Evolutionary conservation across 2,797 vertebrate species (phyloP).

Genomic region (Parotocinclus haroldoi): DNA sequence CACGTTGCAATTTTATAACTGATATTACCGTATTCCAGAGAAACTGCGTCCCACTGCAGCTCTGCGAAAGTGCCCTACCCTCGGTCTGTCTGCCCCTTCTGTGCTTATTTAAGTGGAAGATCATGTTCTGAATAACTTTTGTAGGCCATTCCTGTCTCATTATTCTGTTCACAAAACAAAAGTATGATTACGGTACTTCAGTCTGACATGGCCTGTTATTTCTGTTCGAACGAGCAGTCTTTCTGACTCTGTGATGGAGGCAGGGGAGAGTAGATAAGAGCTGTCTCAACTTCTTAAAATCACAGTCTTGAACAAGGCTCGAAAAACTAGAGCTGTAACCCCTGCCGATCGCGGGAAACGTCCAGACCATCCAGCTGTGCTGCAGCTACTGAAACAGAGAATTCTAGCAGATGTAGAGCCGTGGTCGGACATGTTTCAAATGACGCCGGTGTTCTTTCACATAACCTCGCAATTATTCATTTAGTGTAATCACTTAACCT

Average conservation of each 20-base stretch:
- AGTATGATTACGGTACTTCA: constrained; percentile 37
- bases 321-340: constrained; percentile 16
- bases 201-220: constrained; percentile 36
- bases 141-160: constrained; percentile 28
- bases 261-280: constrained; percentile 37
- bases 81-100: constrained; percentile 5
- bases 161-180: constrained; percentile 37
- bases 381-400: neutral
- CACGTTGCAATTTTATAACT: too few species aligned
- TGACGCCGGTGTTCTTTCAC: too few species aligned
- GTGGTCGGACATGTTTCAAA: too few species aligned
- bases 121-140: constrained; percentile 19
- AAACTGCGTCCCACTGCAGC: too few species aligned
- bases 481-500: too few species aligned
- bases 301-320: constrained; percentile 34
- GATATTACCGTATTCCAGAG: too few species aligned
- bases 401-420: too few species aligned
- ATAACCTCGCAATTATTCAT: too few species aligned
- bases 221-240: constrained; percentile 43
- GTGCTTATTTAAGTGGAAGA: constrained; percentile 15
- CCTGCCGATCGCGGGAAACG: constrained; percentile 20
- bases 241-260: constrained; percentile 30
- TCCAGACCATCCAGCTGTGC: neutral
- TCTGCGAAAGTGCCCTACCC: neutral
- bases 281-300: constrained; percentile 42